These are phyloP conservation scores for Octomys mimax DNA, from an alignment of 2,797 vertebrate species.

Conservation along the genomic window DNA sequence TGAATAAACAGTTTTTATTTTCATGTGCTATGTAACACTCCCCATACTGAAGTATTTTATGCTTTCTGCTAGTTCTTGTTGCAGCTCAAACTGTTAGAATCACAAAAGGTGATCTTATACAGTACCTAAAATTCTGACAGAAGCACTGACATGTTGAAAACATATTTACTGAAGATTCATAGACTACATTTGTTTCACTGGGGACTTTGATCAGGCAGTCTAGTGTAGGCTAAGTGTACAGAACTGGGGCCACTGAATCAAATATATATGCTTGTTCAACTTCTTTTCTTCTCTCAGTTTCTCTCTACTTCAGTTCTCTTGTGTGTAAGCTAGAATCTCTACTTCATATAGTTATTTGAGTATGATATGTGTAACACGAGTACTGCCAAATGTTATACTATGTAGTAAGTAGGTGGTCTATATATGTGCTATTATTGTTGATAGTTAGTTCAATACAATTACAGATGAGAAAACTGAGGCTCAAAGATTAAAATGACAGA, in stretches of 20 bases:
- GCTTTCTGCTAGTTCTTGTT: conserved; percentile 7
- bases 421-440: not conserved
- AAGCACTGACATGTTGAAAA: not conserved
- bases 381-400: not conserved
- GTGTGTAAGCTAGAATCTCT: not conserved
- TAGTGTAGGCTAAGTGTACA: not conserved
- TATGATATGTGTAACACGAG: not conserved
- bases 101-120: not conserved
- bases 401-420: not conserved
- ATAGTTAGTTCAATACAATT: not conserved
- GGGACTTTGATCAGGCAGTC: not conserved
- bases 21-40: not conserved
- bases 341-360: not conserved
- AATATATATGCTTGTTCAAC: not conserved
- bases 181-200: not conserved
- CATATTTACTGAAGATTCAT: not conserved
- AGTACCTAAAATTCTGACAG: not conserved
- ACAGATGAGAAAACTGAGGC: conserved; percentile 20
- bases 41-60: not conserved
- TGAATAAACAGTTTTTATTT: conserved; percentile 7
- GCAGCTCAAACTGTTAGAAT: not conserved
- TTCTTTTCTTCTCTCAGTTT: not conserved
- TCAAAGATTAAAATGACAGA: not conserved
- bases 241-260: not conserved
- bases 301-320: not conserved